phyloP scores from a whole-genome alignment of 2,113 vertebrate genomes.

The Pygoscelis adeliae region DNA sequence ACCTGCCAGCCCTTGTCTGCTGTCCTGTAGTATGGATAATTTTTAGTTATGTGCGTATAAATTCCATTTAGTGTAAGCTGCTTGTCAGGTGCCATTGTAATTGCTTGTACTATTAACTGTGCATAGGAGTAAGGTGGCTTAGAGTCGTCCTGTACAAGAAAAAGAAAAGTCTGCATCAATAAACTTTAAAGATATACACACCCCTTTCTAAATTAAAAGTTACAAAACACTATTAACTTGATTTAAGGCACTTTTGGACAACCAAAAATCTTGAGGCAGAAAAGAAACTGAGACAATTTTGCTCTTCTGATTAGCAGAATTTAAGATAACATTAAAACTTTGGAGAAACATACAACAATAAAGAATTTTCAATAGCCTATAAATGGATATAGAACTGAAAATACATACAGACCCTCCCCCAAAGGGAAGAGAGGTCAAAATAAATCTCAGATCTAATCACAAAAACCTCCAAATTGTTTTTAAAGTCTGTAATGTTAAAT shows the following conservation, averaged over 20 bases:
- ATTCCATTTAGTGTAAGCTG: conserved; percentile 96
- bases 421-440: background rate
- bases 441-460: background rate
- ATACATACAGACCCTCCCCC: background rate
- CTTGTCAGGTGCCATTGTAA: conserved; percentile 94
- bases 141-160: conserved; percentile 86
- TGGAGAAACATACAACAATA: background rate
- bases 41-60: conserved; percentile 97
- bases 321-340: background rate
- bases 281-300: background rate
- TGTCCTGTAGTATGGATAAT: conserved; percentile 95
- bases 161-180: background rate
- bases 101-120: conserved; percentile 95
- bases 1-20: conserved; percentile 99
- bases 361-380: background rate
- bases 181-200: background rate
- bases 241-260: accelerated
- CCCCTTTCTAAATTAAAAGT: background rate
- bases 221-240: background rate
- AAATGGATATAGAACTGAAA: background rate
- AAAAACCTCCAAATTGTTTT: background rate
- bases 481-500: background rate
- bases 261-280: background rate
- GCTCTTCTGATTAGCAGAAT: background rate
- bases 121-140: conserved; percentile 97